Evolutionary conservation across 2,113 vertebrate genomes (phyloP).

Genomic region (Datnioides undecimradiatus): DNA sequence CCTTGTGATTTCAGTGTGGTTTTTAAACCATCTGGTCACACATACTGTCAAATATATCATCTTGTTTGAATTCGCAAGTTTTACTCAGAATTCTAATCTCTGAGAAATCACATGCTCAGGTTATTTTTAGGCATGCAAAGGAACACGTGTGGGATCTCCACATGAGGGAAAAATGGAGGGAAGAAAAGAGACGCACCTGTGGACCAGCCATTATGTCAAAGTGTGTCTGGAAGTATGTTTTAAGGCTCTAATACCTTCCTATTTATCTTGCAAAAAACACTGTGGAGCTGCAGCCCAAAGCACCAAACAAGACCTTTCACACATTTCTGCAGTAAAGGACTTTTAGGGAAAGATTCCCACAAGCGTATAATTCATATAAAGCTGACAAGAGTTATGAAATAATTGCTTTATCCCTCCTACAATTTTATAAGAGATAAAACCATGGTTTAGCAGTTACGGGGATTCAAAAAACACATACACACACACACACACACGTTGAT

Average conservation of each 20-base stretch:
- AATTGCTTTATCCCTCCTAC: not conserved
- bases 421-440: not conserved
- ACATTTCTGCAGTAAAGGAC: not conserved
- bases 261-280: not conserved
- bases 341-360: too few species aligned
- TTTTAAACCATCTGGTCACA: slow-evolving; percentile 41
- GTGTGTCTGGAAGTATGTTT: not conserved
- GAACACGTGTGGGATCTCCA: not conserved
- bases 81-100: not conserved
- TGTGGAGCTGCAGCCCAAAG: not conserved
- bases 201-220: not conserved
- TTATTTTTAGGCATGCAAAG: not conserved
- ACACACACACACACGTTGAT: not conserved
- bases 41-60: slow-evolving; percentile 7
- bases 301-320: not conserved
- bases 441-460: too few species aligned
- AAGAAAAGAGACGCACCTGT: not conserved
- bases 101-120: not conserved
- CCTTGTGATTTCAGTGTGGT: not conserved
- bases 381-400: too few species aligned
- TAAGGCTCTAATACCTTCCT: not conserved
- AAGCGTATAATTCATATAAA: too few species aligned
- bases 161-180: too few species aligned
- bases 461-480: not conserved
- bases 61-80: not conserved